Evolutionary conservation across 2,888 invertebrate species (phyloP), one percentile per base, ranked within the genome.

Genomic region (Cepaea hortensis): DNA sequence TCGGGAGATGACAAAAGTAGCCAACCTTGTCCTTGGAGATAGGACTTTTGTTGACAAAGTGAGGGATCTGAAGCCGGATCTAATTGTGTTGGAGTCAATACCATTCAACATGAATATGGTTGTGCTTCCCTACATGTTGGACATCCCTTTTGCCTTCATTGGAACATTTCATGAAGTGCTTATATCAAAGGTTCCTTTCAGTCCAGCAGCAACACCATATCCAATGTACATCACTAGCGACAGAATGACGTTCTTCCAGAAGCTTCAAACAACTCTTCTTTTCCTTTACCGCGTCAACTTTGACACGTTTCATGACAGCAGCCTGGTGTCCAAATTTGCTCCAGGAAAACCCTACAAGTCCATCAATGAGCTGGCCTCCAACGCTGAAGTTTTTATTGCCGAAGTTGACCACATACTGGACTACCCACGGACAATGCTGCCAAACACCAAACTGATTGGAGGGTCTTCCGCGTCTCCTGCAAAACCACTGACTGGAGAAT

Each of bases 381-480:
- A 79, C 13, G 87, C 88, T 0, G 88, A 88, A 80, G 75, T 88
- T 55, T 85, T 85, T 77, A 85, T 91, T 13, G 84, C 88, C 23
- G 90, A 89, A 77, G 81, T 85, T 13, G 90, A 91, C 82, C 87
- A 88, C 82, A 84, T 90, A n/a, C 76, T 91, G 35, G 90, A 89
- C 80, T 89, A 88, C 81, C 90, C 90, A 1, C 82, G 86, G 61
- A 89, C 90, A n/a, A 76, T 76, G 5, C 84, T 90, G 85, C 75
- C 75, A 13, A 76, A 76, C 18, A 76, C 75, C 13, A 76, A 76
- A 76, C 75, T 76, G 50, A 76, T 76, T 50, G 75, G 75, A 5
- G 75, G 75, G 48, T 76, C 75, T 0, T 76, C 75, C 50, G 75
- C 75, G 7, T 76, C 75, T 50, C 75, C 75, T 18, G 75, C 75